Evolutionary conservation across 2,888 invertebrate species (phyloP).

Genomic region (Smittia aterrima): DNA sequence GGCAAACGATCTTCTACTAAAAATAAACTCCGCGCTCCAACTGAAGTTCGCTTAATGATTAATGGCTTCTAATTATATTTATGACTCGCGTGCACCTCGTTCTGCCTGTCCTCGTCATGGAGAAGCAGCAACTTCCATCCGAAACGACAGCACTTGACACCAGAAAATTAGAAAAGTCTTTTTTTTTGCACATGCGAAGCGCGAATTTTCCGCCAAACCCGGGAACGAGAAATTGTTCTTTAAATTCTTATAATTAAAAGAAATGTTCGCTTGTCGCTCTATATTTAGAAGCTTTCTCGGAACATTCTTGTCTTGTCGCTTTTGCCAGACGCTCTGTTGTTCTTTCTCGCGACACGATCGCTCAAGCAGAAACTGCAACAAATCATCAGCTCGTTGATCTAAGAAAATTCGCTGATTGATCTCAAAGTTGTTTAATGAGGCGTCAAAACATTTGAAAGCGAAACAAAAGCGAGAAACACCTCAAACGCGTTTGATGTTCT

Average conservation of each 20-base stretch:
- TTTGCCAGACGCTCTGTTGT: background rate
- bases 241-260: slow-evolving; percentile 17
- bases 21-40: background rate
- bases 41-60: background rate
- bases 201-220: slow-evolving; percentile 18
- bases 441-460: slow-evolving; percentile 16
- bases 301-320: background rate
- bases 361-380: background rate
- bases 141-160: slow-evolving; percentile 20
- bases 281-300: slow-evolving; percentile 12
- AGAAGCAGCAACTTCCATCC: background rate
- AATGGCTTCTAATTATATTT: slow-evolving; percentile 34
- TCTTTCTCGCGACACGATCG: background rate
- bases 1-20: background rate
- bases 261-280: slow-evolving; percentile 14
- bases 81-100: slow-evolving; percentile 22
- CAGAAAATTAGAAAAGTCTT: background rate
- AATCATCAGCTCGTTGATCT: background rate
- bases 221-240: slow-evolving; percentile 4
- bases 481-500: slow-evolving; percentile 12
- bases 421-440: slow-evolving; percentile 22
- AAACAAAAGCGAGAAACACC: background rate
- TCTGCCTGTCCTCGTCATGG: slow-evolving; percentile 4
- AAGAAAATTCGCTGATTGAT: slow-evolving; percentile 9
- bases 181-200: slow-evolving; percentile 5